phyloP scores from a whole-genome alignment of 1,140 invertebrate genomes.

The Heliconius hermathena region DNA sequence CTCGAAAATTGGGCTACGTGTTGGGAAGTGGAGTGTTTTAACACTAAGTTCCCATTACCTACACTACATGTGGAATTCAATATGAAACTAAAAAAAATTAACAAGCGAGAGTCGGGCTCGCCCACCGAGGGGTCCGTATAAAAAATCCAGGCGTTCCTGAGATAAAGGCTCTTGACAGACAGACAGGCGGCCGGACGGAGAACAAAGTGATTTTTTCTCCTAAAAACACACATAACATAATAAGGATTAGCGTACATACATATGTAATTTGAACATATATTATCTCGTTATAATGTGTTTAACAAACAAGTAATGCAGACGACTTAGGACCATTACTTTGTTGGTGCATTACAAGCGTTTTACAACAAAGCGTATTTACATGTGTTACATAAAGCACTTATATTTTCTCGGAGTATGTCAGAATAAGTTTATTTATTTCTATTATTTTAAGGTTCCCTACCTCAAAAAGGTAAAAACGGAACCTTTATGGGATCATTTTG shows the following conservation, averaged over 20 bases:
- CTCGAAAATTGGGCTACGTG: not conserved
- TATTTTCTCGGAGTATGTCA: not conserved
- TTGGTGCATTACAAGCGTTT: not conserved
- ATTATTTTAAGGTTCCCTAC: no score
- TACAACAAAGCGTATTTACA: not conserved
- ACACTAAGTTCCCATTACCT: not conserved
- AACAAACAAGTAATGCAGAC: not conserved
- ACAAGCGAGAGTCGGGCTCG: no score
- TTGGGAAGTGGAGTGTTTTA: not conserved
- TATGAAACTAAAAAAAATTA: not conserved
- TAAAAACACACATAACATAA: not conserved
- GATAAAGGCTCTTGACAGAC: no score
- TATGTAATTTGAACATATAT: not conserved
- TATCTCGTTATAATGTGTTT: not conserved
- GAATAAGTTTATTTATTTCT: no score
- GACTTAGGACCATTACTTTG: not conserved
- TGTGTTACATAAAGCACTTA: conserved; percentile 2
- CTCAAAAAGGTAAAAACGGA: no score
- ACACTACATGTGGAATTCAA: no score
- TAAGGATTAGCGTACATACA: not conserved
- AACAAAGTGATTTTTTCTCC: no score
- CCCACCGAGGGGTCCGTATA: no score
- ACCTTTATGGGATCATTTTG: no score
- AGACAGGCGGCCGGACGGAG: no score
- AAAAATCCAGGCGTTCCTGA: no score